Evolutionary conservation across 1,140 invertebrate genomes (phyloP), one percentile per base, ranked within the genome.

Genomic region (Camponotus vicinus): DNA sequence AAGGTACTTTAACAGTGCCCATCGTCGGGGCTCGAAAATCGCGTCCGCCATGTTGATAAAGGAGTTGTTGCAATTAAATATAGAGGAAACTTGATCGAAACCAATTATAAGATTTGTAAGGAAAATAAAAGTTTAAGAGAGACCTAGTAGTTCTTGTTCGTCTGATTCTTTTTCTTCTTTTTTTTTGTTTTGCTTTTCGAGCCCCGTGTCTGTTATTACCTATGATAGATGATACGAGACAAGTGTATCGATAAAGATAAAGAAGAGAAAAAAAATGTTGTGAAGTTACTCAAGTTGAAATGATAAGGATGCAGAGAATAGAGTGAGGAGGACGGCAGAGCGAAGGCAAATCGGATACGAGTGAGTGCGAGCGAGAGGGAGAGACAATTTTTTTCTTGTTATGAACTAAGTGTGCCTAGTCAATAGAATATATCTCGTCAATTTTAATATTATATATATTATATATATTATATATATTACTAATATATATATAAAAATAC

Each of bases 331-430:
- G 6, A 55, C 34, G 34, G 64, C 21, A 84, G 52, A 86, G 70
- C 45, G 64, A 86, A 69, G 55, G 21, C 37, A 37, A 83, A 40
- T 73, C 21, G 78, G 55, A 71, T 52, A 70, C 34, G 77, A 83
- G 85, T 83, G 83, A 63, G 52, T 66, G 69, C 37, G 75, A 86
- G 57, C 64, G 49, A 86, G 49, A 86, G 75, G 49, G 70, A 84
- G 78, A 84, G 82, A 88, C 67, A 86, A 92, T 94, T 94, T 94
- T 94, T 94, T 94, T 95, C 93, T 95, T 95, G 94, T 95, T 95
- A 95, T 94, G 91, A 95, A 95, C 94, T 95, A 95, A 95, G 94
- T 95, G 95, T 95, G 95, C 94, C 95, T 95, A 95, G 95, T 95
- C 93, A 95, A 95, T 95, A 95, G 94, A 95, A 94, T 95, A 95